phyloP scores from a whole-genome alignment of 2,888 invertebrate genomes.

The Herminia tarsipennalis region DNA sequence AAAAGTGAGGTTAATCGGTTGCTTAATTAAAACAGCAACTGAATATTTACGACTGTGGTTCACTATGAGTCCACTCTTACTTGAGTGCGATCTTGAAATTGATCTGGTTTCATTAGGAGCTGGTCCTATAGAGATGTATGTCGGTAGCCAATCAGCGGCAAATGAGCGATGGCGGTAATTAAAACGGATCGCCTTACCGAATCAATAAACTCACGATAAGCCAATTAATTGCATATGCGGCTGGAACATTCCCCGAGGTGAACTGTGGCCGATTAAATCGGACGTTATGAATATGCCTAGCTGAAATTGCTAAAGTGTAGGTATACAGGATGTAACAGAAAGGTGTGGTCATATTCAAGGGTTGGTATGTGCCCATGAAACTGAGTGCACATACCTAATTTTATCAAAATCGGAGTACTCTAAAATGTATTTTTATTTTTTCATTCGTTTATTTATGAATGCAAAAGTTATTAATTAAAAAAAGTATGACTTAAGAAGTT shows the following conservation, averaged over 20 bases:
- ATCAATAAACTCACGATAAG: slow-evolving; percentile 83
- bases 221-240: slow-evolving; percentile 81
- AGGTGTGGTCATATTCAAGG: too few species aligned
- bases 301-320: slow-evolving; percentile 13
- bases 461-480: too few species aligned
- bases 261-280: slow-evolving; percentile 54
- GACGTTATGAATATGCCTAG: slow-evolving; percentile 38
- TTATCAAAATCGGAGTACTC: too few species aligned
- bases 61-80: slow-evolving; percentile 9
- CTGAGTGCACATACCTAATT: too few species aligned
- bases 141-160: slow-evolving; percentile 73
- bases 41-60: slow-evolving; percentile 12
- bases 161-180: slow-evolving; percentile 82
- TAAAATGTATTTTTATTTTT: too few species aligned
- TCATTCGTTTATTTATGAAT: too few species aligned
- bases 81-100: slow-evolving; percentile 31
- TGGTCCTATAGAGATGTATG: slow-evolving; percentile 31
- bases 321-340: too few species aligned
- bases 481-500: too few species aligned
- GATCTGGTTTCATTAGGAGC: slow-evolving; percentile 40
- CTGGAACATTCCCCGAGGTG: slow-evolving; percentile 61
- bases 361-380: too few species aligned
- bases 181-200: slow-evolving; percentile 84
- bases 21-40: slow-evolving; percentile 43
- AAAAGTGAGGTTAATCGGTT: slow-evolving; percentile 34